phyloP scores from a whole-genome alignment of 2,888 invertebrate species.

The Alloscopus bannaensis region DNA sequence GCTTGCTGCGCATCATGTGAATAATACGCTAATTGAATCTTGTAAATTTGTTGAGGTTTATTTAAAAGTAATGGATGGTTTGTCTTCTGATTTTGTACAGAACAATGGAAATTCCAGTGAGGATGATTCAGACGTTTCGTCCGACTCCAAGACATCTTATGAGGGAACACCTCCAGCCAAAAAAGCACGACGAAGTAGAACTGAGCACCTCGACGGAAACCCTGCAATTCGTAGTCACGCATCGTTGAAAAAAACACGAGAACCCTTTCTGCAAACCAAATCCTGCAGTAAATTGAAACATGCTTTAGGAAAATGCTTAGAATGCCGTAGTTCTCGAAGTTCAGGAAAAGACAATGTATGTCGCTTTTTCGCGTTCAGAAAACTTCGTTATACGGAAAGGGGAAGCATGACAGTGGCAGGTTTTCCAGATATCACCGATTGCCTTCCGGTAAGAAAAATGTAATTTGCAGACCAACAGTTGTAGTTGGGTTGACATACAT shows the following conservation, averaged over 20 bases:
- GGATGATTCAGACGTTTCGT: slow-evolving; percentile 19
- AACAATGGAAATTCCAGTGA: not conserved
- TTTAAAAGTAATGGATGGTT: not conserved
- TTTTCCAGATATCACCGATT: slow-evolving; percentile 93
- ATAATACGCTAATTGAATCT: no score
- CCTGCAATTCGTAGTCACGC: slow-evolving; percentile 7
- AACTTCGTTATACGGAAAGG: slow-evolving; percentile 91
- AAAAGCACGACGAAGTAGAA: slow-evolving; percentile 16
- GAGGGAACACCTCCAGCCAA: slow-evolving; percentile 3
- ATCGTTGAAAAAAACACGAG: slow-evolving; percentile 14
- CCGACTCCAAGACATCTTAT: not conserved
- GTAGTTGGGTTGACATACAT: no score
- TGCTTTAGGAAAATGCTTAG: slow-evolving; percentile 81
- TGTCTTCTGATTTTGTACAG: not conserved
- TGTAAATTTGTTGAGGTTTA: not conserved
- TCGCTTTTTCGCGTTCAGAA: slow-evolving; percentile 95
- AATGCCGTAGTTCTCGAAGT: slow-evolving; percentile 95
- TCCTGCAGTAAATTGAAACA: slow-evolving; percentile 40
- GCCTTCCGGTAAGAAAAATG: slow-evolving; percentile 80
- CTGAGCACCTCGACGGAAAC: not conserved
- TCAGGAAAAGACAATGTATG: slow-evolving; percentile 91
- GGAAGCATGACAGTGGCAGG: slow-evolving; percentile 92
- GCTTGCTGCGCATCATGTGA: no score
- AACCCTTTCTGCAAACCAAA: slow-evolving; percentile 42
- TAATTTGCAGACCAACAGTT: no score